Evolutionary conservation across 2,113 vertebrate genomes (phyloP), one percentile per base, ranked within the genome.

Genomic region (Thamnaconus septentrionalis): DNA sequence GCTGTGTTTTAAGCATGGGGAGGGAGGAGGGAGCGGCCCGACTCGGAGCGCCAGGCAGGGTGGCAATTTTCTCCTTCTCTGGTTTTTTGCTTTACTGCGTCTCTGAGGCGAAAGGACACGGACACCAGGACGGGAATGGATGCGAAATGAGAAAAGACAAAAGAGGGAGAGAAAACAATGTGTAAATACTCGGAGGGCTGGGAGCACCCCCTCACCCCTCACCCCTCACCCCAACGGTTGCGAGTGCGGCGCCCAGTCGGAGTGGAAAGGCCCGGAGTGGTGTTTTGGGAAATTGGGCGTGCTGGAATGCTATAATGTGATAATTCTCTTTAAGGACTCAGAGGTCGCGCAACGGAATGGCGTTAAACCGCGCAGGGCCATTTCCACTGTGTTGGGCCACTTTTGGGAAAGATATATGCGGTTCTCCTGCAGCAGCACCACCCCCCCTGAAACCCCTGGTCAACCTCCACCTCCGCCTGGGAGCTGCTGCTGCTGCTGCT

Each of bases 291-390:
- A 90, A 87, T 85, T 87, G 87, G 87, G 78, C 66, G 72, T 91
- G 90, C 82, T 91, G 89, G 89, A 91, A 92, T 89, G 85, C 82
- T 71, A 88, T 91, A 90, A 91, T 90, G 89, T 88, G 89, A 91
- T 91, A 82, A 90, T 92, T 90, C 87, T 88, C 84, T 88, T 87
- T 82, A 70, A 88, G 85, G 85, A 80, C 79, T 87, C 53, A 39
- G 84, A 90, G 86, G 89, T 91, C 78, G 82, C 80, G 86, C 84
- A 88, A 85, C 80, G 80, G 80, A 84, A 86, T 87, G 85, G 84
- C 65, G 85, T 85, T 81, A 90, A 91, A 91, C 88, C 90, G 84
- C 91, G 71, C 56, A 64, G 78, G 85, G 73, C 79, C 84, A 63
- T 76, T 81, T 82, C 68, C 80, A 79, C 73, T 68, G 41, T 55